Evolutionary conservation across 2,888 invertebrate species (phyloP), one percentile per base, ranked within the genome.

Genomic region (Andrena dorsata): DNA sequence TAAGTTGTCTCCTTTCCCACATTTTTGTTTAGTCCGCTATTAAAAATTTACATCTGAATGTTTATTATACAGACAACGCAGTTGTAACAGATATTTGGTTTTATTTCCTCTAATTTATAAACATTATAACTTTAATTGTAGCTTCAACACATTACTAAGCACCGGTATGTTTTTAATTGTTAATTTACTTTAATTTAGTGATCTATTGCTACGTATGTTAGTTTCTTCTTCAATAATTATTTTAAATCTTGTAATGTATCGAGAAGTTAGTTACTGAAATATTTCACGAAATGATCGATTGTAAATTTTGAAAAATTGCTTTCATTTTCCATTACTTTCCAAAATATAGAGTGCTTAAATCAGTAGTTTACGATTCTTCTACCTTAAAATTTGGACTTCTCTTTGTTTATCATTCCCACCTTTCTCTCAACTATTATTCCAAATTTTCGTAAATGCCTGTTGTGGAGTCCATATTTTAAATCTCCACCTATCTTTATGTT

Each of bases 1-100:
- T 88, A 87, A 80, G 70, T 74, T 78, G 23, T 35, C 56, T 75
- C 51, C 60, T 60, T n/a, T 20, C 41, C 2, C n/a, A 41, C 49
- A 20, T 32, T 20, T 41, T n/a, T n/a, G n/a, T 5, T 3, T 41
- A 7, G 26, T 28, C 1, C 16, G 56, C 5, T 53, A 56, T 32
- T 56, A 28, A 65, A 28, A 65, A 26, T 4, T 49, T 3, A 10
- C 0, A 30, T 16, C 1, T 7, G 0, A 6, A n/a, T 16, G 7
- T 35, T 26, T 13, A 0, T 26, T 35, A 20, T 20, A 20, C 20
- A 20, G 8, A 20, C 8, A 2, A 51, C 20, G 8, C 8, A 8
- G 20, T 2, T 8, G 20, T 20, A 51, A 8, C 41, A 41, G 16
- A 41, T 16, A 41, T 16, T 13, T 41, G 0, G 4, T 41, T 13